Evolutionary conservation across 2,797 vertebrate species (phyloP).

Genomic region (Parambassis ranga): DNA sequence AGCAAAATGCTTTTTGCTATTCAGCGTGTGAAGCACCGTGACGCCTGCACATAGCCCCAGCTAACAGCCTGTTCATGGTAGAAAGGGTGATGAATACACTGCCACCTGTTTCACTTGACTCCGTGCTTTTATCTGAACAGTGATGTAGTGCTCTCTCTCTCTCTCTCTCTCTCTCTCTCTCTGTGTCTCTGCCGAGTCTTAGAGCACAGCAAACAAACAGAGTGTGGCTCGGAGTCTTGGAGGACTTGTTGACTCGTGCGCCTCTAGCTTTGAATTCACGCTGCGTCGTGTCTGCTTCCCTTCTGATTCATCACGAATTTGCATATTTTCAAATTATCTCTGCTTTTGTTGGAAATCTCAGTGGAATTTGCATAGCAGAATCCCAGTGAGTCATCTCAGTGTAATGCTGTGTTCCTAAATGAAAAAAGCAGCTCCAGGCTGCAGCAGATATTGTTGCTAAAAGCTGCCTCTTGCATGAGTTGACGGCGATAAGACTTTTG

Average conservation of each 20-base stretch:
- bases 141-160: constrained; percentile 35
- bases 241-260: constrained; percentile 37
- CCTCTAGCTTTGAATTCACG: constrained; percentile 25
- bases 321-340: constrained; percentile 56
- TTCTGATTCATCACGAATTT: constrained; percentile 43
- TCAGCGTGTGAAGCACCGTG: background rate
- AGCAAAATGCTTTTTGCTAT: background rate
- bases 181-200: constrained; percentile 1
- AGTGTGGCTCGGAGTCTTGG: background rate
- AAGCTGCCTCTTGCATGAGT: constrained; percentile 9
- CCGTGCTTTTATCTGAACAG: constrained; percentile 19
- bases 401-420: constrained; percentile 30
- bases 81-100: constrained; percentile 10
- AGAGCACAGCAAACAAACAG: constrained; percentile 13
- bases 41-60: background rate
- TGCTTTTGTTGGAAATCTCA: constrained; percentile 39
- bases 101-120: constrained; percentile 45
- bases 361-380: constrained; percentile 29
- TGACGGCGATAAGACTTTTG: constrained; percentile 21
- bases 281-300: constrained; percentile 5
- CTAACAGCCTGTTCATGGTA: constrained; percentile 23
- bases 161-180: too few relatives aligned
- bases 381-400: constrained; percentile 44
- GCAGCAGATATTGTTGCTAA: constrained; percentile 7
- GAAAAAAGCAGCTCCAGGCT: constrained; percentile 24